phyloP scores from a whole-genome alignment of 2,888 invertebrate genomes.

The Idaea aversata region DNA sequence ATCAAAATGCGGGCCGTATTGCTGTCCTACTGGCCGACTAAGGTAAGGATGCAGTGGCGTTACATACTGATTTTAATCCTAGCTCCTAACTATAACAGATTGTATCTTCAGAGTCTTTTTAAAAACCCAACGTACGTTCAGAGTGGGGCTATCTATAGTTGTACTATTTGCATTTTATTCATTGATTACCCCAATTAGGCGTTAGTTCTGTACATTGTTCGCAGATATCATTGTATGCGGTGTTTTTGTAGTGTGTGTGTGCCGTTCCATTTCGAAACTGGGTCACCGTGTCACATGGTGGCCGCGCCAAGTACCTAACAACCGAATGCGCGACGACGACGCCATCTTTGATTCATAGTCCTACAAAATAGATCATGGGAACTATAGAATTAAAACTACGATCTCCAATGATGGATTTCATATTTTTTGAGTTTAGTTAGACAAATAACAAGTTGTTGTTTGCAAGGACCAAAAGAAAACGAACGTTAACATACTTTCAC shows the following conservation, averaged over 20 bases:
- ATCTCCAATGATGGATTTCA: neutral
- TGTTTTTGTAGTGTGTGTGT: conserved; percentile 63
- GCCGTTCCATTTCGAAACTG: conserved; percentile 77
- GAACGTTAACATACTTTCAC: conserved; percentile 67
- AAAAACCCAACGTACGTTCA: neutral
- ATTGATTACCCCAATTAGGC: conserved; percentile 49
- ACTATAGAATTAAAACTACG: conserved; percentile 9
- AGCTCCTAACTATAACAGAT: neutral
- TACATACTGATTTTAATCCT: neutral
- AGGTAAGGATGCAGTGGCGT: conserved; percentile 38
- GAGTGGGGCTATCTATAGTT: neutral
- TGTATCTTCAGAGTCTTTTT: neutral
- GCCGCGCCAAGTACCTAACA: conserved; percentile 62
- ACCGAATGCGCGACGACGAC: conserved; percentile 65
- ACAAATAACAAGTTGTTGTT: conserved; percentile 32
- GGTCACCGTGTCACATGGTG: conserved; percentile 76
- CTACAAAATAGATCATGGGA: conserved; percentile 35
- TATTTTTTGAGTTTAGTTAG: conserved; percentile 12
- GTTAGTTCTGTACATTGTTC: conserved; percentile 45
- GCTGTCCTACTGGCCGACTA: conserved; percentile 50
- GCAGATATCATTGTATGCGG: conserved; percentile 53
- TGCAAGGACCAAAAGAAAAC: conserved; percentile 48
- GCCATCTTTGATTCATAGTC: conserved; percentile 72
- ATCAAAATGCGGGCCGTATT: conserved; percentile 54
- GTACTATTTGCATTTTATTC: conserved; percentile 30